phyloP scores from a whole-genome alignment of 1,140 invertebrate genomes.

The Augochlora pura region DNA sequence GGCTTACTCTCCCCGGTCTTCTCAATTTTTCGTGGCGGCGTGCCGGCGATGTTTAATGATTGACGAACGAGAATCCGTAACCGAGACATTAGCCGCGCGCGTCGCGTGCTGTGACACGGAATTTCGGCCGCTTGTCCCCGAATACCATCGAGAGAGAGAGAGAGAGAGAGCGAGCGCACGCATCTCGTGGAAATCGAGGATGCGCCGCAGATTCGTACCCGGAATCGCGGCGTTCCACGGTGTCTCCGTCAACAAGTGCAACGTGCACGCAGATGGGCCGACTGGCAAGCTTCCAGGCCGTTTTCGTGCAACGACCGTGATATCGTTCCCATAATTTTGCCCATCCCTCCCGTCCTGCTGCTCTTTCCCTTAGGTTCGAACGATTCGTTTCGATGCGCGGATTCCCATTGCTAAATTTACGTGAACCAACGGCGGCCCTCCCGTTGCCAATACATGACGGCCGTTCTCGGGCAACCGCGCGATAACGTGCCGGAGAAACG shows the following conservation, averaged over 20 bases:
- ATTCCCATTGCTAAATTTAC: slow-evolving; percentile 16
- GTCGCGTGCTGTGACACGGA: neutral
- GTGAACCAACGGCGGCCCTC: neutral
- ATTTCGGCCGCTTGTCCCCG: neutral
- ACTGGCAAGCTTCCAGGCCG: slow-evolving; percentile 65
- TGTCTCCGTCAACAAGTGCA: slow-evolving; percentile 58
- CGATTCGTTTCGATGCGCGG: slow-evolving; percentile 29
- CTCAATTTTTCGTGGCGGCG: neutral
- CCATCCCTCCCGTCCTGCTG: slow-evolving; percentile 43
- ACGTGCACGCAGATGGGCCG: slow-evolving; percentile 52
- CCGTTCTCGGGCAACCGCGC: neutral
- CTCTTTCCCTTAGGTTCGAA: slow-evolving; percentile 30
- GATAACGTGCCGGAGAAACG: slow-evolving; percentile 1
- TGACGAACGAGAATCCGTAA: neutral
- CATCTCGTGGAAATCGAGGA: slow-evolving; percentile 27
- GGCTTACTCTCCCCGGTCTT: no score
- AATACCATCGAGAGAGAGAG: slow-evolving; percentile 1
- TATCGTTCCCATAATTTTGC: slow-evolving; percentile 65
- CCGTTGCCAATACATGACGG: neutral
- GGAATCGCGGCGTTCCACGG: slow-evolving; percentile 23
- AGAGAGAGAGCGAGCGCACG: slow-evolving; percentile 5
- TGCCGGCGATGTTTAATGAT: neutral
- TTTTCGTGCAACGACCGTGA: slow-evolving; percentile 69
- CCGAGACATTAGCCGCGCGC: neutral
- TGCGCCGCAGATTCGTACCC: slow-evolving; percentile 24